A percentile compares a stretch with the other conserved stretches of the same genome.
Conservation (phyloP, 2,888 invertebrate genomes). For the Drosophila melanocephala region DNA sequence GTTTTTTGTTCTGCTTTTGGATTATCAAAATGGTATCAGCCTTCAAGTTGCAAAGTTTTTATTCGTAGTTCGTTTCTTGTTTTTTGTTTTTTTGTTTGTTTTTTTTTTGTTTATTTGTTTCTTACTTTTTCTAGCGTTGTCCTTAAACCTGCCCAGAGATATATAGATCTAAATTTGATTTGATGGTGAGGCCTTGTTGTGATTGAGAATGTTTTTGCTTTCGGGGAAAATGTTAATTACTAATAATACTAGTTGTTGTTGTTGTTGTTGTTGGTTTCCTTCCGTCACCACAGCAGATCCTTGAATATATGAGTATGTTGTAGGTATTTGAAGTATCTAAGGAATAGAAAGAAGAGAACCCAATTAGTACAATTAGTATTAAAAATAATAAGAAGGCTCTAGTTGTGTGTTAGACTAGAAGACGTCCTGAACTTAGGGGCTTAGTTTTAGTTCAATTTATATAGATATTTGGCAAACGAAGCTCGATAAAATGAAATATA, state of each 20-base stretch:
- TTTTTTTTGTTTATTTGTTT: conserved; percentile 36
- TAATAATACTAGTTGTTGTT: conserved; percentile 61
- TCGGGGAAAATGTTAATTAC: conserved; percentile 35
- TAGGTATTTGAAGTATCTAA: conserved; percentile 59
- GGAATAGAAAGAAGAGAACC: background rate
- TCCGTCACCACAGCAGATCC: conserved; percentile 56
- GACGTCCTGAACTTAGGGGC: background rate
- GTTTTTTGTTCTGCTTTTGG: conserved; percentile 38
- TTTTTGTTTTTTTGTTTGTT: conserved; percentile 14
- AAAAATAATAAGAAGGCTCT: background rate
- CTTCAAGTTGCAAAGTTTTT: conserved; percentile 78
- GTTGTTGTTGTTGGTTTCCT: conserved; percentile 37
- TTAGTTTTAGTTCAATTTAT: background rate
- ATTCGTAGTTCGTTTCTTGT: conserved; percentile 17
- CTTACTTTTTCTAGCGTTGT: conserved; percentile 76
- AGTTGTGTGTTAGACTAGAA: background rate
- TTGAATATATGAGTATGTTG: conserved; percentile 45
- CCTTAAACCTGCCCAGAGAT: conserved; percentile 77
- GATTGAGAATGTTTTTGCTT: conserved; percentile 25
- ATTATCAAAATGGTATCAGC: conserved; percentile 78
- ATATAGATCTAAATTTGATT: conserved; percentile 27
- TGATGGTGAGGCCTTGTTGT: conserved; percentile 39
- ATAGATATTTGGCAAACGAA: background rate
- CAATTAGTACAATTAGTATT: background rate
- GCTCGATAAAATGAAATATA: background rate